These are phyloP conservation scores for Pantherophis guttatus DNA, from an alignment of 2,113 vertebrate species.

Conservation along the genomic window DNA sequence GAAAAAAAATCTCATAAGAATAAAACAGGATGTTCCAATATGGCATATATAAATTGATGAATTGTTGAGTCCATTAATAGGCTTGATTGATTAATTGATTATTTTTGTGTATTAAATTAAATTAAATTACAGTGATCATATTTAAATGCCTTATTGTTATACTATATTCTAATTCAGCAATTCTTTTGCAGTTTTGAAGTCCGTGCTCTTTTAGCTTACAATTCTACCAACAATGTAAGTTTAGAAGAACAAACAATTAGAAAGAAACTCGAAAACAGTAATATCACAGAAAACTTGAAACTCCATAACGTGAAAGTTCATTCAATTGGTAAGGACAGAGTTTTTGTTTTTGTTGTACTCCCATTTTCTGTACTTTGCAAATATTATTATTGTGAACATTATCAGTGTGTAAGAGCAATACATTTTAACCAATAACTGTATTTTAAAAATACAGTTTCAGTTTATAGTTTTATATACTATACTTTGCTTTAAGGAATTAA, in stretches of 20 bases:
- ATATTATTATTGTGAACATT: neutral
- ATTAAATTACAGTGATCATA: neutral
- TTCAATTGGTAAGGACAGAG: conserved; percentile 74
- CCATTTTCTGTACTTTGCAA: conserved; percentile 7
- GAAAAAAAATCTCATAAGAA: neutral
- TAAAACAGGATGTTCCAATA: neutral
- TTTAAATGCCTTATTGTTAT: conserved; percentile 24
- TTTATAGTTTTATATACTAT: neutral
- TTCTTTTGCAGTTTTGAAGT: conserved; percentile 69
- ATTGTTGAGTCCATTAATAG: conserved; percentile 11
- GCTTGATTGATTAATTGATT: neutral
- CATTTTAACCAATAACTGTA: neutral
- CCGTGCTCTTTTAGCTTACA: conserved; percentile 83
- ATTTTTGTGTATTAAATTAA: neutral
- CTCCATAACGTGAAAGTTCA: conserved; percentile 64
- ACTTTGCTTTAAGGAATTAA: neutral
- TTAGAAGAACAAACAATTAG: conserved; percentile 72
- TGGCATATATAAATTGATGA: neutral
- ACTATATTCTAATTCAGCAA: conserved; percentile 43
- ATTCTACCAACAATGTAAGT: conserved; percentile 70
- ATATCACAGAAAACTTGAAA: conserved; percentile 60
- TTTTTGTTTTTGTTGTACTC: conserved; percentile 3
- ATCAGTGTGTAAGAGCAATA: neutral
- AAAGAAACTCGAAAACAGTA: conserved; percentile 63
- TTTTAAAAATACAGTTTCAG: neutral